Percentiles rank a stretch among this genome's conserved stretches.
These are phyloP conservation scores for Salticus scenicus DNA, from an alignment of 2,888 invertebrate genomes.

Conservation along the genomic window DNA sequence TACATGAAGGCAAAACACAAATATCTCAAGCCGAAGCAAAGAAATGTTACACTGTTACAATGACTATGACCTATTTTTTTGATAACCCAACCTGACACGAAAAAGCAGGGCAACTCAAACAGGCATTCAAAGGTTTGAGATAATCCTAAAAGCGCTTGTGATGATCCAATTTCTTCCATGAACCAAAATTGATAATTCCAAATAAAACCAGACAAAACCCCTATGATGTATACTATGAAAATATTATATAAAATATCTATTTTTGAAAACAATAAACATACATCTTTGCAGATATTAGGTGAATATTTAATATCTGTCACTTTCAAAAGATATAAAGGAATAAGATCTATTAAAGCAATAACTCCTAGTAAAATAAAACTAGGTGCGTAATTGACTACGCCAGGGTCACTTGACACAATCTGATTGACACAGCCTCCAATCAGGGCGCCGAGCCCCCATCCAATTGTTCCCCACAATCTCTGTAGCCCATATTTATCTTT, in stretches of 20 bases:
- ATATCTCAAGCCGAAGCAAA: conserved; percentile 87
- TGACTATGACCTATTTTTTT: conserved; percentile 87
- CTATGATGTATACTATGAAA: conserved; percentile 30
- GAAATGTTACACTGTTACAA: conserved; percentile 87
- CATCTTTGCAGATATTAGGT: conserved; percentile 54
- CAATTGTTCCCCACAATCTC: conserved; percentile 90
- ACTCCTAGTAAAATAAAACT: conserved; percentile 60
- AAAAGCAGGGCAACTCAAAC: conserved; percentile 72
- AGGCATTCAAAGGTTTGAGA: conserved; percentile 62
- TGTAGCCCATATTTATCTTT: conserved; percentile 88
- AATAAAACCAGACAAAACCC: conserved; percentile 67
- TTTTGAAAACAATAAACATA: conserved; percentile 32
- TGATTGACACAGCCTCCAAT: conserved; percentile 88
- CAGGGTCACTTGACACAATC: conserved; percentile 36
- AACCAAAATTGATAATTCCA: conserved; percentile 72
- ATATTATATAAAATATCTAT: conserved; percentile 10
- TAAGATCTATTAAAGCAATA: conserved; percentile 36
- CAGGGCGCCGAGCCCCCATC: conserved; percentile 87
- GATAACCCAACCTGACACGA: conserved; percentile 81
- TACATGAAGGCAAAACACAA: conserved; percentile 84
- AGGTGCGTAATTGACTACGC: conserved; percentile 39
- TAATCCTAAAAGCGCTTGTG: conserved; percentile 66
- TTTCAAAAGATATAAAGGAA: conserved; percentile 36
- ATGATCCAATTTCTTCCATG: conserved; percentile 66
- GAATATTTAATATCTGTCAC: conserved; percentile 50